These are phyloP conservation scores for Cheilosia scutellata DNA, from an alignment of 2,888 invertebrate genomes.

Conservation along the genomic window DNA sequence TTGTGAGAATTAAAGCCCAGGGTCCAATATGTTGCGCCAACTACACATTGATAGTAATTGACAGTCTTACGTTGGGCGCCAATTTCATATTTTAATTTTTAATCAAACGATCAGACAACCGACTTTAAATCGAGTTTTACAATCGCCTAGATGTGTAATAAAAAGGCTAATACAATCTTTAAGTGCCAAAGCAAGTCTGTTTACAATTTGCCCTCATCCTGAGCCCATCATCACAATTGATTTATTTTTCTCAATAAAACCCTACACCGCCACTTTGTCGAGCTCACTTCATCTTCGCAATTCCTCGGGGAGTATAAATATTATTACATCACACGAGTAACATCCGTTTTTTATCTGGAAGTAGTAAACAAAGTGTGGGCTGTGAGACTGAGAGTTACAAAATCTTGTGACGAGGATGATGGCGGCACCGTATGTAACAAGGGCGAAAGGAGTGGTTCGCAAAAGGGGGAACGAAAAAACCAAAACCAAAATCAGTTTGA, in stretches of 20 bases:
- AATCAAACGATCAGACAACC: too few species aligned
- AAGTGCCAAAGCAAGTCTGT: too few species aligned
- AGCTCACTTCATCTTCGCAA: not conserved
- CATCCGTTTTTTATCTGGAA: constrained; percentile 31
- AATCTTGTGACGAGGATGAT: not conserved
- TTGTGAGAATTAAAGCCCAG: too few species aligned
- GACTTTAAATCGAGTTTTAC: too few species aligned
- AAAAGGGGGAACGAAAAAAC: constrained; percentile 4
- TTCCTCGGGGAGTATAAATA: constrained; percentile 20
- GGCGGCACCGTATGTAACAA: constrained; percentile 13
- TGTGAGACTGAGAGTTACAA: constrained; percentile 22
- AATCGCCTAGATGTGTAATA: too few species aligned
- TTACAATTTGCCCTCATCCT: not conserved
- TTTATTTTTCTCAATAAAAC: not conserved
- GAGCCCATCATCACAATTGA: not conserved
- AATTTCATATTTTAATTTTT: too few species aligned
- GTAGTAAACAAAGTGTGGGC: constrained; percentile 34
- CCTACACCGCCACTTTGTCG: not conserved
- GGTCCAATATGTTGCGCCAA: too few species aligned
- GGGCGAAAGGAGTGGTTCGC: constrained; percentile 23
- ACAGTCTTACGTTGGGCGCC: too few species aligned
- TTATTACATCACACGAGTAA: constrained; percentile 40
- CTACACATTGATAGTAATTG: too few species aligned
- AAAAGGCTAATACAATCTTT: too few species aligned
- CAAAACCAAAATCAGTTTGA: constrained; percentile 15